These are phyloP conservation scores for Cygnus olor DNA, from an alignment of 2,797 vertebrate species.

Conservation along the genomic window DNA sequence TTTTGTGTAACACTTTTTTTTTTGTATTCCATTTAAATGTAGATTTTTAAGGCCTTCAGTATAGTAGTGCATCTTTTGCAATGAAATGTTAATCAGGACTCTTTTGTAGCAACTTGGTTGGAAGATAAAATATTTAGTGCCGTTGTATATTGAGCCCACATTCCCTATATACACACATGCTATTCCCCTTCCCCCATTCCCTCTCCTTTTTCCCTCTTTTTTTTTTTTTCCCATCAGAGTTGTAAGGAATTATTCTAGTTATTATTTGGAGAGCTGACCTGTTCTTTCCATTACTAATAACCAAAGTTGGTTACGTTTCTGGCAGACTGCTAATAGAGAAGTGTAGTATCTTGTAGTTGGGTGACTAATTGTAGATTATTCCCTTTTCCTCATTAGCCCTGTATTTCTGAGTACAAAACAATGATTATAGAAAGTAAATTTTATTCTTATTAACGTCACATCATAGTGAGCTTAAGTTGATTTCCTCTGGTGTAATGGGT, in stretches of 20 bases:
- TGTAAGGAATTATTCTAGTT: not conserved
- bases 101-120: constrained; percentile 54
- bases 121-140: constrained; percentile 65
- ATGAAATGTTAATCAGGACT: constrained; percentile 69
- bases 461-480: not conserved
- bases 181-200: not conserved
- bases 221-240: not conserved
- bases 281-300: not conserved
- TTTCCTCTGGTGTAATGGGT: not conserved
- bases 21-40: constrained; percentile 69
- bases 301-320: not conserved
- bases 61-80: constrained; percentile 51
- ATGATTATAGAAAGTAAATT: not conserved
- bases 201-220: not conserved
- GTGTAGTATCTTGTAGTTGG: not conserved
- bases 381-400: not conserved
- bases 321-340: not conserved
- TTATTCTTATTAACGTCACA: not conserved
- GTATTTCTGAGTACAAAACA: not conserved
- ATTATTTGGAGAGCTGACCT: constrained; percentile 11
- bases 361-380: not conserved
- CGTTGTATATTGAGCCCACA: constrained; percentile 26
- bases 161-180: not conserved
- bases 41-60: constrained; percentile 69
- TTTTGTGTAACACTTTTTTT: constrained; percentile 62